These are phyloP conservation scores for Drosophila persimilis DNA, from an alignment of 1,140 invertebrate genomes.

Conservation along the genomic window DNA sequence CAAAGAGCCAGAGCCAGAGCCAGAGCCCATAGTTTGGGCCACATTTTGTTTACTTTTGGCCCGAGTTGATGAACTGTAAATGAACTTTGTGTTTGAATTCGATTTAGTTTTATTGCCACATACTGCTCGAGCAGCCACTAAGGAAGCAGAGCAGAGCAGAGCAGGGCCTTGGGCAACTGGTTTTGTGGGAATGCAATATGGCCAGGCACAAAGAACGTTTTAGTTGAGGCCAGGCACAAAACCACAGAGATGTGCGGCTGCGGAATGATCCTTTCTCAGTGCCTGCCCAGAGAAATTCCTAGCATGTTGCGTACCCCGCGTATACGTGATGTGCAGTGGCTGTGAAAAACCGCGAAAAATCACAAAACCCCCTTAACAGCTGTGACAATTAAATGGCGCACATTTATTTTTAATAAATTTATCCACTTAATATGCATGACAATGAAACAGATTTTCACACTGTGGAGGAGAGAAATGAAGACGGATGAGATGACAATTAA, in stretches of 20 bases:
- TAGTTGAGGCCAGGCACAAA: not conserved
- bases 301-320: not conserved
- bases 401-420: conserved; percentile 30
- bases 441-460: conserved; percentile 37
- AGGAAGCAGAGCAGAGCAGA: no score
- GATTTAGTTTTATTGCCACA: conserved; percentile 71
- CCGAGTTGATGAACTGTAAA: conserved; percentile 74
- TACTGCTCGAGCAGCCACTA: conserved; percentile 38
- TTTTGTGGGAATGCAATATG: conserved; percentile 26
- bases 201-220: conserved; percentile 4
- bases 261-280: no score
- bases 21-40: conserved; percentile 17
- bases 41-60: conserved; percentile 50
- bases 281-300: not conserved
- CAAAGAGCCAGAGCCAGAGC: not conserved
- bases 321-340: conserved; percentile 11
- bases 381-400: conserved; percentile 52
- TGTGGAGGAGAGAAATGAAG: conserved; percentile 35
- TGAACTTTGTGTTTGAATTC: conserved; percentile 75
- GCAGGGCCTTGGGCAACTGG: conserved; percentile 4
- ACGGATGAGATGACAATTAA: conserved; percentile 65
- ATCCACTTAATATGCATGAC: conserved; percentile 44
- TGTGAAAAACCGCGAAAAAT: conserved; percentile 5
- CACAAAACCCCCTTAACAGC: conserved; percentile 11
- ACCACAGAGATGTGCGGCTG: not conserved